Conservation (phyloP, 2,113 vertebrate species). For the Bubo blakistoni region DNA sequence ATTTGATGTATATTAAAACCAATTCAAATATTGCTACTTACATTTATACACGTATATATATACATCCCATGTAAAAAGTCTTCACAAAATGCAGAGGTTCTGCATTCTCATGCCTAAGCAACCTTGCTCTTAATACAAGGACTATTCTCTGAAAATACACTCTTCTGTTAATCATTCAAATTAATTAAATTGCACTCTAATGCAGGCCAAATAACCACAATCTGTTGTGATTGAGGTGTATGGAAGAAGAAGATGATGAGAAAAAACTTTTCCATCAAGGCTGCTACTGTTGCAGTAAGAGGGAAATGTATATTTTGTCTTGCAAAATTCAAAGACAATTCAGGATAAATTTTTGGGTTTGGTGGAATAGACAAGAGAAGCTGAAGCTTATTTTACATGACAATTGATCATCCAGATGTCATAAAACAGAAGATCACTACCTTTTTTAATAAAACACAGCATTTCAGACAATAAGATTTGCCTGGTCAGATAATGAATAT, state of each 20-base stretch:
- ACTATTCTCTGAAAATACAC: not conserved
- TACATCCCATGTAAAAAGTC: not conserved
- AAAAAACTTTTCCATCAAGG: not conserved
- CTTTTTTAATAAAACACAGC: not conserved
- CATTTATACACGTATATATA: not conserved
- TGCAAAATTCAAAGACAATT: not conserved
- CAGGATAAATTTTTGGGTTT: not conserved
- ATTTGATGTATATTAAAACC: not conserved
- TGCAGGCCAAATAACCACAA: not conserved
- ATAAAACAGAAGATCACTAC: not conserved
- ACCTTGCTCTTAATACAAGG: not conserved
- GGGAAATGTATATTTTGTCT: not conserved
- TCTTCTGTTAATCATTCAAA: not conserved
- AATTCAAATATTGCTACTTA: not conserved
- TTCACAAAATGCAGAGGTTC: not conserved
- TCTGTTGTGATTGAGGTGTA: not conserved
- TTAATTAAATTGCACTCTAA: not conserved
- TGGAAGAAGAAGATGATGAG: not conserved
- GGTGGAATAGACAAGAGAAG: not conserved
- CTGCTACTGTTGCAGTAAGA: not conserved
- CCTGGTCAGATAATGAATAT: not conserved
- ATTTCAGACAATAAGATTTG: not conserved
- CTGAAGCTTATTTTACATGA: not conserved
- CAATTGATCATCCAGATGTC: not conserved
- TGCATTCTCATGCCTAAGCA: not conserved